A percentile compares a stretch with the other conserved stretches of the same genome.
phyloP scores from a whole-genome alignment of 2,113 vertebrate genomes.

The Gnathonemus longibarbis region DNA sequence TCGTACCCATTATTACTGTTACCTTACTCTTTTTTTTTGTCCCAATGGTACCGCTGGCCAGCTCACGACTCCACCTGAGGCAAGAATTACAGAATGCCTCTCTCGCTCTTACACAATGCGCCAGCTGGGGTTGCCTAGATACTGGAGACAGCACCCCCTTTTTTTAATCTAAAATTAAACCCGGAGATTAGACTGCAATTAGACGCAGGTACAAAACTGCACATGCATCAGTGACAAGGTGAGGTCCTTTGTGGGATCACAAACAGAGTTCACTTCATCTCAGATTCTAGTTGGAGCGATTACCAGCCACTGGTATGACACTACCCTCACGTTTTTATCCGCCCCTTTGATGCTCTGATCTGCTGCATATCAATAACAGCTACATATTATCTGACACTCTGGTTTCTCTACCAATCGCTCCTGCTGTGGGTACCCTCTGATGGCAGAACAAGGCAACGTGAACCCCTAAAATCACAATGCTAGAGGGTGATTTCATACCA shows the following conservation, averaged over 20 bases:
- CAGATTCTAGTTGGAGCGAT: background rate
- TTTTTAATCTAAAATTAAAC: slow-evolving; percentile 51
- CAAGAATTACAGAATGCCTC: slow-evolving; percentile 5
- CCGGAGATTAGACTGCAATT: slow-evolving; percentile 21
- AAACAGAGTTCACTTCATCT: background rate
- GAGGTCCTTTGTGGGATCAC: background rate
- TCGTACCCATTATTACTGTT: background rate
- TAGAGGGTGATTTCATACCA: background rate
- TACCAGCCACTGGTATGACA: background rate
- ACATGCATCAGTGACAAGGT: background rate
- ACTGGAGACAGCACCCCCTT: slow-evolving; percentile 44
- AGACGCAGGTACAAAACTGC: slow-evolving; percentile 17
- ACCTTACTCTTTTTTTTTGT: background rate
- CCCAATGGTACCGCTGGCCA: background rate
- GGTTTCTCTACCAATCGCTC: background rate
- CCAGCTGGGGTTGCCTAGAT: slow-evolving; percentile 49
- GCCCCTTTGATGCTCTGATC: background rate
- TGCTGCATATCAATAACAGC: background rate
- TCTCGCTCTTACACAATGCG: slow-evolving; percentile 26
- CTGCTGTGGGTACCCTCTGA: background rate
- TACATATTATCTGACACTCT: background rate
- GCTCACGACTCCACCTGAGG: slow-evolving; percentile 11
- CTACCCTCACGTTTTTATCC: background rate
- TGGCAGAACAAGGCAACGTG: background rate
- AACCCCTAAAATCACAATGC: background rate